A percentile compares a stretch with the other conserved stretches of the same genome.
phyloP scores from a whole-genome alignment of 1,140 invertebrate species.

The Zaprionus camerounensis region DNA sequence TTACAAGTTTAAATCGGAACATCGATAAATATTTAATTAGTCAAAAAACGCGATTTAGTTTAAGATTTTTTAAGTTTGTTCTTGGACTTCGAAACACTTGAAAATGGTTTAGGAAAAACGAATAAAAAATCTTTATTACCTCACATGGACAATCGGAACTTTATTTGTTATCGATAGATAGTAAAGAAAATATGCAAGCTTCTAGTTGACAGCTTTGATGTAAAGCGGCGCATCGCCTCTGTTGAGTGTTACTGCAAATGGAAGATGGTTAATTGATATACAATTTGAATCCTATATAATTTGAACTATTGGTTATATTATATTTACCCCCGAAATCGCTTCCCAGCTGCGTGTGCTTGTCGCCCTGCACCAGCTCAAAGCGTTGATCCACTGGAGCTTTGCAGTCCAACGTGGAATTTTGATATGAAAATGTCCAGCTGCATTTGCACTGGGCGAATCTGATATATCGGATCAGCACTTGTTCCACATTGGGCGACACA shows the following conservation, averaged over 20 bases:
- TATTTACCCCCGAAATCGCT: slow-evolving; percentile 45
- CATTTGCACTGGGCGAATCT: slow-evolving; percentile 42
- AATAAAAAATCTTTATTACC: slow-evolving; percentile 29
- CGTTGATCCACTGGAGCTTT: background rate
- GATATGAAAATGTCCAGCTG: slow-evolving; percentile 24
- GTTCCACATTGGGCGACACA: slow-evolving; percentile 51
- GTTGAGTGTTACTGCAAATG: slow-evolving; percentile 31
- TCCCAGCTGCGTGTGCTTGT: slow-evolving; percentile 19
- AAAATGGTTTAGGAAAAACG: slow-evolving; percentile 9
- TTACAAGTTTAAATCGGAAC: background rate
- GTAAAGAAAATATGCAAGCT: background rate
- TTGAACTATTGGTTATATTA: background rate
- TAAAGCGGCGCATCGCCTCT: slow-evolving; percentile 35
- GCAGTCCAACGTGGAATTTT: slow-evolving; percentile 32
- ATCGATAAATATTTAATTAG: background rate
- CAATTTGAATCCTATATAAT: background rate
- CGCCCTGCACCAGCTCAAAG: slow-evolving; percentile 59
- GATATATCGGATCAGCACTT: slow-evolving; percentile 48
- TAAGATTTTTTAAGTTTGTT: slow-evolving; percentile 18
- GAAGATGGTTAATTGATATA: background rate
- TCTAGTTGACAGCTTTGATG: slow-evolving; percentile 22
- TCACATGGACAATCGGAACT: background rate
- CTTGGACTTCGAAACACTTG: slow-evolving; percentile 2
- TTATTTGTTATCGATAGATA: slow-evolving; percentile 2
- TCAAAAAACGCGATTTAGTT: slow-evolving; percentile 1